Evolutionary conservation across 1,140 invertebrate species (phyloP).

Genomic region (Anoplophora glabripennis): DNA sequence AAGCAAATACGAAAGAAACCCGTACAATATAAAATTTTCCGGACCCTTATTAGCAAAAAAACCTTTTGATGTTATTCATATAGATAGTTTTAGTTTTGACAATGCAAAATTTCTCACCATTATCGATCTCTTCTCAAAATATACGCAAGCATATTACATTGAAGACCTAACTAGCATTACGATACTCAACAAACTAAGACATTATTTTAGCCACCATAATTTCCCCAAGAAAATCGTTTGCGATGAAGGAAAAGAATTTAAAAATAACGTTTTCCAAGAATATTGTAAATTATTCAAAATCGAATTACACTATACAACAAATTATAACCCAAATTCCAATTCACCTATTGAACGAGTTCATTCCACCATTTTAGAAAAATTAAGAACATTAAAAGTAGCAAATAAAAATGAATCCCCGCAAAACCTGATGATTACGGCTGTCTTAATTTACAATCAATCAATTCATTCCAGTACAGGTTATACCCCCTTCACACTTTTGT

Average conservation of each 20-base stretch:
- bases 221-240: background rate
- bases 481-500: background rate
- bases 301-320: background rate
- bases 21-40: too few relatives aligned
- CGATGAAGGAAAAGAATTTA: constrained; percentile 3
- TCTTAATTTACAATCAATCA: background rate
- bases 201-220: background rate
- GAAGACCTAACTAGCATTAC: background rate
- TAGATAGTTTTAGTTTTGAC: constrained; percentile 32
- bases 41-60: constrained; percentile 29
- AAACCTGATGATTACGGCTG: background rate
- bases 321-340: background rate
- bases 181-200: background rate
- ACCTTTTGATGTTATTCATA: constrained; percentile 38
- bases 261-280: too few relatives aligned
- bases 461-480: background rate
- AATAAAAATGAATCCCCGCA: background rate
- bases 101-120: constrained; percentile 34
- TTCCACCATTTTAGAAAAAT: background rate
- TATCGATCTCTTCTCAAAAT: constrained; percentile 32
- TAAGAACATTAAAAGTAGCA: background rate
- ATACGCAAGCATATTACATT: too few relatives aligned
- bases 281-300: too few relatives aligned
- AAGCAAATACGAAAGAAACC: constrained; percentile 26
- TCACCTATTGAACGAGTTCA: background rate